Percentiles rank a stretch among this genome's conserved stretches.
These are phyloP conservation scores for Denticeps clupeoides DNA, from an alignment of 2,797 vertebrate genomes.

Conservation along the genomic window DNA sequence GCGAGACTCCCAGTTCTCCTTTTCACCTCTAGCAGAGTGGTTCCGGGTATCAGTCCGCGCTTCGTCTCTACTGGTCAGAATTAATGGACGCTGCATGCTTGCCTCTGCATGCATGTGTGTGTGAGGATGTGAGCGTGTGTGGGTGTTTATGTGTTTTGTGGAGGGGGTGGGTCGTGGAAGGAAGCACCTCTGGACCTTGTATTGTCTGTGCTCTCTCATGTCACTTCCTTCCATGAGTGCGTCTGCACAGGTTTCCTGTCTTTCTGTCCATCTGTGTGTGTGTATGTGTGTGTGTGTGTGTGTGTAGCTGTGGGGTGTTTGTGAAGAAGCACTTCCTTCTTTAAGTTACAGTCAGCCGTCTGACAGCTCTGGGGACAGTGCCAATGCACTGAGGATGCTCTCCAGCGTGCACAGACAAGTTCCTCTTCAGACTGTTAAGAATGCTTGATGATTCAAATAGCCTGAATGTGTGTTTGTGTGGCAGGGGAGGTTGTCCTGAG, in stretches of 20 bases:
- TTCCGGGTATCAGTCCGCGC: no score
- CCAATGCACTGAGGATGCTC: conserved; percentile 3
- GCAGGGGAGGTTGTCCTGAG: no score
- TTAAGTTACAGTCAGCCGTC: conserved; percentile 35
- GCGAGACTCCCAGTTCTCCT: no score
- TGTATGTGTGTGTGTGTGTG: neutral
- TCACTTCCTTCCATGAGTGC: conserved; percentile 72
- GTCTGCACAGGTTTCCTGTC: conserved; percentile 70
- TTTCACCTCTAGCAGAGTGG: no score
- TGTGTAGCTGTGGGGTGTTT: conserved; percentile 7
- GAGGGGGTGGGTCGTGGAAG: conserved; percentile 59
- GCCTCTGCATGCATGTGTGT: conserved; percentile 39
- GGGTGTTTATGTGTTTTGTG: conserved; percentile 15
- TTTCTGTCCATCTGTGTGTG: conserved; percentile 59
- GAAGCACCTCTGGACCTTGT: conserved; percentile 82
- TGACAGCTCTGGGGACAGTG: conserved; percentile 2
- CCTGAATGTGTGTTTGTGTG: no score
- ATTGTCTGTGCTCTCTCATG: conserved; percentile 75
- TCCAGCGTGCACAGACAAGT: conserved; percentile 7
- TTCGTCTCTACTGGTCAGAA: no score
- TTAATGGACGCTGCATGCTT: no score
- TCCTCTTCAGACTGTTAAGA: conserved; percentile 16
- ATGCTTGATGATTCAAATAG: conserved; percentile 6
- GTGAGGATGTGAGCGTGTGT: conserved; percentile 36
- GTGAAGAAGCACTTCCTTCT: conserved; percentile 33